Percentiles rank a stretch among this genome's conserved stretches.
Evolutionary conservation across 2,888 invertebrate species (phyloP).

Genomic region (Xestia rhomboidea): DNA sequence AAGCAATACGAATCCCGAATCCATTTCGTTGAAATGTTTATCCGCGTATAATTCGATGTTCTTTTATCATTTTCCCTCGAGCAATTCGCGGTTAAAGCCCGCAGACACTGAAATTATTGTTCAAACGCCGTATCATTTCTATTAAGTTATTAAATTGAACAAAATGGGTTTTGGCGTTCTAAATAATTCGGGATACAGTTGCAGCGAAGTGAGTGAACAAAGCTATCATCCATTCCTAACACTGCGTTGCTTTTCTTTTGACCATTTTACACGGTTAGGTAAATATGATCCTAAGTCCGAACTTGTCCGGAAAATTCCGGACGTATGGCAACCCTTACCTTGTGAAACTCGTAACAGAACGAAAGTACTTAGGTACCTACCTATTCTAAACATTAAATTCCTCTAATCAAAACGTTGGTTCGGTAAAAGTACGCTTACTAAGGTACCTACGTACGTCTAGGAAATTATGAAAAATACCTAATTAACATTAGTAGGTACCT

Average conservation of each 20-base stretch:
- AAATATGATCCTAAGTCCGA: too few species aligned
- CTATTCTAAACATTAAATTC: too few species aligned
- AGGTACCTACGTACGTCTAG: too few species aligned
- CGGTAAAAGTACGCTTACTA: too few species aligned
- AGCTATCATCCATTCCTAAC: neutral
- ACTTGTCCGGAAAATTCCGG: too few species aligned
- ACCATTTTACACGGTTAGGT: neutral
- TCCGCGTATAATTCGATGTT: slow-evolving; percentile 40
- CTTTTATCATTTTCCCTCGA: slow-evolving; percentile 22
- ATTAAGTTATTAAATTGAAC: slow-evolving; percentile 31
- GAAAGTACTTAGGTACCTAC: too few species aligned
- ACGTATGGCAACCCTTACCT: too few species aligned
- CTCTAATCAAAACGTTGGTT: too few species aligned
- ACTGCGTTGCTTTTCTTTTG: neutral
- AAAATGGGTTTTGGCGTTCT: slow-evolving; percentile 9
- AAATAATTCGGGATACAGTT: slow-evolving; percentile 13
- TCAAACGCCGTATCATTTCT: slow-evolving; percentile 41
- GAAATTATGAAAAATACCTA: too few species aligned
- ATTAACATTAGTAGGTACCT: too few species aligned
- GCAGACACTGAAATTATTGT: slow-evolving; percentile 29
- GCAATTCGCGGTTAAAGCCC: neutral
- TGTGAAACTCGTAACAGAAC: too few species aligned
- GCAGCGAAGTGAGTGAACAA: slow-evolving; percentile 16
- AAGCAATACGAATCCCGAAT: slow-evolving; percentile 44
- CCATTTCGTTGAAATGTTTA: slow-evolving; percentile 46